Evolutionary conservation across 1,140 invertebrate genomes (phyloP).

Genomic region (Arctopsyche grandis): DNA sequence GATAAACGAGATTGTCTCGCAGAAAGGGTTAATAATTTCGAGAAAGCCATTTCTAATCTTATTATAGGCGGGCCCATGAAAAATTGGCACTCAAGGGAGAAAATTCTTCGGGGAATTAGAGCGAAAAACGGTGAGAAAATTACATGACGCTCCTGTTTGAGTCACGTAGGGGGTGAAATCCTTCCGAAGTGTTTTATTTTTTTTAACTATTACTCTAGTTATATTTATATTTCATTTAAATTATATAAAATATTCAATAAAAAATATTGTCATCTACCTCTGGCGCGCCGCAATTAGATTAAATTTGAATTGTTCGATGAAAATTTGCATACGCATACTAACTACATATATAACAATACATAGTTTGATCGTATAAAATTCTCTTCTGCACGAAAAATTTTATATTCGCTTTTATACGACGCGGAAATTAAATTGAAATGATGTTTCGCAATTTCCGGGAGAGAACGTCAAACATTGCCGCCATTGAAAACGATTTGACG

Average conservation of each 20-base stretch:
- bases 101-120: constrained; percentile 7
- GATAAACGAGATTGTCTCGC: constrained; percentile 19
- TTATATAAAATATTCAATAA: too few species aligned
- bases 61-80: constrained; percentile 13
- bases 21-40: constrained; percentile 26
- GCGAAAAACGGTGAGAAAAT: background rate
- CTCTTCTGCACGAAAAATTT: too few species aligned
- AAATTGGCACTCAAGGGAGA: constrained; percentile 5
- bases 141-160: background rate
- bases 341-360: too few species aligned
- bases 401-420: background rate
- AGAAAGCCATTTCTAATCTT: constrained; percentile 29
- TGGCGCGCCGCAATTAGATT: too few species aligned
- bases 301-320: too few species aligned
- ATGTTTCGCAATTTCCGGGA: constrained; percentile 11
- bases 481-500: background rate
- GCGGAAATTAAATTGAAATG: constrained; percentile 13
- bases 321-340: too few species aligned
- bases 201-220: too few species aligned
- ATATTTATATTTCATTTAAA: too few species aligned
- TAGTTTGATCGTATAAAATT: too few species aligned
- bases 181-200: too few species aligned
- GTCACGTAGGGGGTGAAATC: background rate
- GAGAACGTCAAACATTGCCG: background rate
- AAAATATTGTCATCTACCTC: too few species aligned